These are phyloP conservation scores for Heterotilapia buettikoferi DNA, from an alignment of 2,113 vertebrate species.

Conservation along the genomic window DNA sequence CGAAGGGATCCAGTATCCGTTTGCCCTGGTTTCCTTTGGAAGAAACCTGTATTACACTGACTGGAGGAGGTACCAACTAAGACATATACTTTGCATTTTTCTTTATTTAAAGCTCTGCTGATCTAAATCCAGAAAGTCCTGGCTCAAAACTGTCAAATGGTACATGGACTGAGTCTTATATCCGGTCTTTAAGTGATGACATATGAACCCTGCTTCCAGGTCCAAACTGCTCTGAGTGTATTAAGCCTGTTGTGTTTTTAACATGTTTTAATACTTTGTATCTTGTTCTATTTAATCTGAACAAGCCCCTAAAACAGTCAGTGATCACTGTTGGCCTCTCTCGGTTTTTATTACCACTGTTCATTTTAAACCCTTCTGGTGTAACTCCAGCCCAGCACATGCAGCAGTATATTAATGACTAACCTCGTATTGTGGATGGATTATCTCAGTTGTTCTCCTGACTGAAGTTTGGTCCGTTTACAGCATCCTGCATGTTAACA, in stretches of 20 bases:
- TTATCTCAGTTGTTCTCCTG: neutral
- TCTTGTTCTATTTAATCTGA: neutral
- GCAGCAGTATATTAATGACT: neutral
- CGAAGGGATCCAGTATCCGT: slow-evolving; percentile 87
- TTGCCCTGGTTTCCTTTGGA: slow-evolving; percentile 80
- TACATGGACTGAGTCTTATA: neutral
- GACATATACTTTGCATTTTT: neutral
- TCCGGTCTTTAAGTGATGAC: neutral
- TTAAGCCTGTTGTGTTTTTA: neutral
- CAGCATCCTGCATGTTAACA: neutral
- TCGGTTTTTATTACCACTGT: neutral
- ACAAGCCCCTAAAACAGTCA: neutral
- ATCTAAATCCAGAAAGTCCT: neutral
- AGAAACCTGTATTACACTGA: slow-evolving; percentile 91
- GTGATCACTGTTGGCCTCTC: neutral
- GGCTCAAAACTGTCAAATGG: neutral
- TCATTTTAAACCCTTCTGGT: neutral
- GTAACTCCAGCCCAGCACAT: neutral
- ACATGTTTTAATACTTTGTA: neutral
- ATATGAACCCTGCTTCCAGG: rapidly evolving
- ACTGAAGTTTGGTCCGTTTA: neutral
- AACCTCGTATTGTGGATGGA: neutral
- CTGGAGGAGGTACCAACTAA: slow-evolving; percentile 82
- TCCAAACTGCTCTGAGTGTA: neutral
- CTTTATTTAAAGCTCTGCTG: neutral